phyloP scores from a whole-genome alignment of 2,797 vertebrate species.

The Cygnus olor region DNA sequence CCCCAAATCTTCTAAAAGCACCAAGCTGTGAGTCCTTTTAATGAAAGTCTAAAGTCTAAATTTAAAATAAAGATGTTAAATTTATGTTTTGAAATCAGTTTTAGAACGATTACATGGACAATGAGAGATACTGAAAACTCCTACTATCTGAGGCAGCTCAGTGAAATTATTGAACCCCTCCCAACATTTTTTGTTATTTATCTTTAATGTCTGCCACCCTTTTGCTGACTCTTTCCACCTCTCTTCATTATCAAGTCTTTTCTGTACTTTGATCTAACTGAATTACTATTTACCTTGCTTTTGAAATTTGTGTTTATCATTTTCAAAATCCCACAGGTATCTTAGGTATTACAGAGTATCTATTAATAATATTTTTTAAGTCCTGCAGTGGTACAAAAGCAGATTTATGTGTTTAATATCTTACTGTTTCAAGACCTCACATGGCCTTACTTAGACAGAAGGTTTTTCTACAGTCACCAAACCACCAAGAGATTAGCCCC shows the following conservation, averaged over 20 bases:
- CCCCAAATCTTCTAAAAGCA: not conserved
- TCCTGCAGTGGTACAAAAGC: not conserved
- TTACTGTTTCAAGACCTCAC: not conserved
- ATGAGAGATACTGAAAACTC: not conserved
- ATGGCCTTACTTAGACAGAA: not conserved
- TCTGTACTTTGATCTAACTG: not conserved
- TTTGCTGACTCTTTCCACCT: not conserved
- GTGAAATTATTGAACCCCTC: not conserved
- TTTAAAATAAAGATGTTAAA: constrained; percentile 35
- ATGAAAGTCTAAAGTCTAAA: not conserved
- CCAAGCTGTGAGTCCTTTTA: constrained; percentile 8
- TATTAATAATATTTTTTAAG: not conserved
- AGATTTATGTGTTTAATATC: not conserved
- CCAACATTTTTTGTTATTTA: not conserved
- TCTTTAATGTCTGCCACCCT: not conserved
- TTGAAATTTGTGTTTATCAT: constrained; percentile 1
- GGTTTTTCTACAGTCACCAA: not conserved
- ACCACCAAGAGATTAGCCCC: not conserved
- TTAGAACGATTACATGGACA: not conserved
- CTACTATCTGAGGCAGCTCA: not conserved
- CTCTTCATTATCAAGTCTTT: not conserved
- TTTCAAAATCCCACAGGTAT: not conserved
- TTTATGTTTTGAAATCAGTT: constrained; percentile 9
- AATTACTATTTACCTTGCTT: constrained; percentile 6
- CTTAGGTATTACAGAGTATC: not conserved